Conservation (phyloP, 2,888 invertebrate species). For the Tachina fera region DNA sequence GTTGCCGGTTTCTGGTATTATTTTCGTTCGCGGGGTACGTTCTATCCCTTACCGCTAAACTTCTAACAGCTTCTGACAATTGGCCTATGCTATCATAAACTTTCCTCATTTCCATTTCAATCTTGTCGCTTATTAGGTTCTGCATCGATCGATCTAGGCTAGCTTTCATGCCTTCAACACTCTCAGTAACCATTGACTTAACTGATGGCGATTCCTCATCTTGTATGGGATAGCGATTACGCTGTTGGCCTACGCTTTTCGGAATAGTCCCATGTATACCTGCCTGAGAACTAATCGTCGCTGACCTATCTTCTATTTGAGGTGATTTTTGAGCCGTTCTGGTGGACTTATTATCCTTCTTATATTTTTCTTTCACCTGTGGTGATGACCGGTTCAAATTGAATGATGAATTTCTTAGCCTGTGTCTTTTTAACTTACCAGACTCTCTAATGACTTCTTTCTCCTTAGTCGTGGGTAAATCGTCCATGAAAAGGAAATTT, state of each 20-base stretch:
- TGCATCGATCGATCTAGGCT: background rate
- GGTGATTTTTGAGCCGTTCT: background rate
- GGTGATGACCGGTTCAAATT: constrained; percentile 30
- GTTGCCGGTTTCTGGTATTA: too few relatives aligned
- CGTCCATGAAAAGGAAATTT: too few relatives aligned
- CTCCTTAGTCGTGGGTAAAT: too few relatives aligned
- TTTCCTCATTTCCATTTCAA: background rate
- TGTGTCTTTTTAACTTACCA: background rate
- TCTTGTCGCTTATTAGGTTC: background rate
- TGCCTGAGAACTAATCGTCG: background rate
- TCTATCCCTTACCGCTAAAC: background rate
- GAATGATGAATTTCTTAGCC: background rate
- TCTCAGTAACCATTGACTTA: too few relatives aligned
- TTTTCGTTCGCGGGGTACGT: too few relatives aligned
- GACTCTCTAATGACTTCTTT: background rate
- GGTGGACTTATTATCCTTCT: background rate
- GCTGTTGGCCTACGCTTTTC: too few relatives aligned
- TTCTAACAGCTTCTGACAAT: background rate
- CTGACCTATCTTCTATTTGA: background rate
- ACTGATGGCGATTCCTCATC: too few relatives aligned
- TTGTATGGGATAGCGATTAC: too few relatives aligned
- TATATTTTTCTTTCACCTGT: constrained; percentile 24
- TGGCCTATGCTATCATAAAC: background rate
- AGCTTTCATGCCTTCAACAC: background rate
- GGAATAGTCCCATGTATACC: too few relatives aligned